A percentile compares a stretch with the other conserved stretches of the same genome.
Evolutionary conservation across 2,888 invertebrate genomes (phyloP).

Genomic region (Ellobium chinense): DNA sequence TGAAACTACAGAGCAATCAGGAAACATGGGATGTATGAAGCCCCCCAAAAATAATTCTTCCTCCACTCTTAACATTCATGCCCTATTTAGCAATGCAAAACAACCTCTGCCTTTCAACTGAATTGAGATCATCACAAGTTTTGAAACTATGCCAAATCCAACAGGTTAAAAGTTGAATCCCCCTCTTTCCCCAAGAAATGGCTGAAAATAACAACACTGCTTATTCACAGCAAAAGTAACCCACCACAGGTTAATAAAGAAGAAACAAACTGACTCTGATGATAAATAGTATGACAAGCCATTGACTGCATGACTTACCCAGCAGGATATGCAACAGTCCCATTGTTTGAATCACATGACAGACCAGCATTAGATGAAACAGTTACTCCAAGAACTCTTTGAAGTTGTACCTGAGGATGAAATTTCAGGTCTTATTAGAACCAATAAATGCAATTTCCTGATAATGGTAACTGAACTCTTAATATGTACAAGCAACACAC

Average conservation of each 20-base stretch:
- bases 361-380: constrained; percentile 94
- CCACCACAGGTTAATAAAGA: not conserved
- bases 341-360: constrained; percentile 91
- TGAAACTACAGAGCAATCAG: no score
- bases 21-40: no score
- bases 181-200: not conserved
- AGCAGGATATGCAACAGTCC: constrained; percentile 96
- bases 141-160: no score
- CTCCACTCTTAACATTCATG: no score
- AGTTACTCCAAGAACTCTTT: constrained; percentile 96
- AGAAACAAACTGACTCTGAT: not conserved
- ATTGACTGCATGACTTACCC: constrained; percentile 86
- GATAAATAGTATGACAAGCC: not conserved
- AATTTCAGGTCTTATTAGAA: not conserved
- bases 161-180: not conserved
- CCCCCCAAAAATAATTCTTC: no score
- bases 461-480: no score
- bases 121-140: no score
- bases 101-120: no score
- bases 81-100: no score
- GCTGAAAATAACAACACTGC: not conserved
- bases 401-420: constrained; percentile 90
- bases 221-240: no score
- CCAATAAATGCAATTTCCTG: no score
- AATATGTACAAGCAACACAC: no score